phyloP scores from a whole-genome alignment of 2,797 vertebrate species.

The Pagetopsis macropterus region DNA sequence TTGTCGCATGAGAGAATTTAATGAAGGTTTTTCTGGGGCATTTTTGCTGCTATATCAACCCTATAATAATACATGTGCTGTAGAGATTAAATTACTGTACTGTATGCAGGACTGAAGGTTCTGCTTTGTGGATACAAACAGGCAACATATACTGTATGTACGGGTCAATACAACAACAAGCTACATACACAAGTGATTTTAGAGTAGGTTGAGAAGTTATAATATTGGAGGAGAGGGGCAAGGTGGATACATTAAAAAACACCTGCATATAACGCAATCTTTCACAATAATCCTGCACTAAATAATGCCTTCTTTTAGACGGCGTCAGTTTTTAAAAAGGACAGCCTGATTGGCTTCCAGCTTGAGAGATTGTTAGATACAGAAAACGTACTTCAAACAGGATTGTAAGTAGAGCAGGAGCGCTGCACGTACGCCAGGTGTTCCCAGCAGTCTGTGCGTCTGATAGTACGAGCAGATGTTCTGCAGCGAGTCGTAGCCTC shows the following conservation, averaged over 20 bases:
- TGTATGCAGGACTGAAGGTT: background rate
- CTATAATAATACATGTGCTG: constrained; percentile 37
- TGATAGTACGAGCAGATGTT: constrained; percentile 58
- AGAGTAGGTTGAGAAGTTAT: background rate
- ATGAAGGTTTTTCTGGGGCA: constrained; percentile 49
- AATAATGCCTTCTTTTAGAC: background rate
- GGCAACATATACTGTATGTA: background rate
- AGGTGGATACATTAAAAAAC: constrained; percentile 1
- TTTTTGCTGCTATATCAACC: constrained; percentile 42
- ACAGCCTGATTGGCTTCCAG: background rate
- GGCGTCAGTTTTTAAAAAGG: background rate
- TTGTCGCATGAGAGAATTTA: constrained; percentile 34
- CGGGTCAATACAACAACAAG: background rate
- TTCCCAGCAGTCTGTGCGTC: constrained; percentile 38
- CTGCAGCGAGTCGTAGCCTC: constrained; percentile 21
- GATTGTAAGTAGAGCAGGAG: constrained; percentile 43
- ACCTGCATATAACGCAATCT: background rate
- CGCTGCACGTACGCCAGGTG: constrained; percentile 43
- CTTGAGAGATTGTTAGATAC: constrained; percentile 18
- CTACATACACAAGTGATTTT: background rate
- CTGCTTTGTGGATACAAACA: constrained; percentile 14
- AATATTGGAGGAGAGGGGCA: background rate
- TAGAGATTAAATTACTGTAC: constrained; percentile 24
- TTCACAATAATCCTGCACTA: background rate
- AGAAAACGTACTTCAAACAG: constrained; percentile 46